Conservation (phyloP, 2,113 vertebrate genomes). For the Romanogobio albipinnatus region DNA sequence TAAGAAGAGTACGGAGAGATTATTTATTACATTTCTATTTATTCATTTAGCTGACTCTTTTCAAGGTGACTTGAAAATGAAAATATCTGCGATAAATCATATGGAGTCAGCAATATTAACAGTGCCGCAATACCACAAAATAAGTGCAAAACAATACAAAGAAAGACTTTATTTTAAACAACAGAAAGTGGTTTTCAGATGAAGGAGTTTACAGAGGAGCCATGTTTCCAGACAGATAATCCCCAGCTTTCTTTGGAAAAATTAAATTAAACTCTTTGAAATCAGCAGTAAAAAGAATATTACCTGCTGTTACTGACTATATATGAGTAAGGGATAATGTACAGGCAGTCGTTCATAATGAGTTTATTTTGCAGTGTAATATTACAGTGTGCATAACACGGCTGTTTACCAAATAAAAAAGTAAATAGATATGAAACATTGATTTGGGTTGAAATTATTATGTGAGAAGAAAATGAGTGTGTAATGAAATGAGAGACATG, state of each 20-base stretch:
- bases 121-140: neutral
- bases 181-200: neutral
- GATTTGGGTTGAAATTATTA: neutral
- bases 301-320: neutral
- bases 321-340: neutral
- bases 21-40: neutral
- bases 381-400: neutral
- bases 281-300: neutral
- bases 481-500: neutral
- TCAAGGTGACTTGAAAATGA: neutral
- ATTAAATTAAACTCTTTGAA: neutral
- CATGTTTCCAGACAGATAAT: neutral
- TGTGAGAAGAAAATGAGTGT: neutral
- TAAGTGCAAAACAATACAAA: neutral
- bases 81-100: slow-evolving; percentile 8
- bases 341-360: neutral
- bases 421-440: slow-evolving; percentile 12
- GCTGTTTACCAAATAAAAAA: slow-evolving; percentile 6
- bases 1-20: neutral
- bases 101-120: neutral
- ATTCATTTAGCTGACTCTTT: neutral
- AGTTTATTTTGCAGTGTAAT: slow-evolving; percentile 2
- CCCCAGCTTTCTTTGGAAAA: neutral
- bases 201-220: neutral
- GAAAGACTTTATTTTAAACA: neutral